phyloP scores from a whole-genome alignment of 2,113 vertebrate species.

The Oxygymnocypris stewartii region DNA sequence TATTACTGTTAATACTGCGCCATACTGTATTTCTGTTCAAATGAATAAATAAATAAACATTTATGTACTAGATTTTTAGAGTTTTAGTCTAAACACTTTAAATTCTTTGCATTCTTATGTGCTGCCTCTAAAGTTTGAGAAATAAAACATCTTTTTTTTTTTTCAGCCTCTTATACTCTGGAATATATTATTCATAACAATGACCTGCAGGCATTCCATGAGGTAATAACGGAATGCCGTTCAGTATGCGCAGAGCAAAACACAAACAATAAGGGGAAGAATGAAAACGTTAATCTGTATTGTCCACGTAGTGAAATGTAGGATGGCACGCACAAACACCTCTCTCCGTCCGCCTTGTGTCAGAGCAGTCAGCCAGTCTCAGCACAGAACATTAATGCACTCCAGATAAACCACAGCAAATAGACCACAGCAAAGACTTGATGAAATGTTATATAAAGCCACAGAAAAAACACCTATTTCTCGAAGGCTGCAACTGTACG shows the following conservation, averaged over 20 bases:
- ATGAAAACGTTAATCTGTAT: constrained; percentile 14
- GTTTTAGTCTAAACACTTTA: background rate
- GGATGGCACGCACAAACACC: constrained; percentile 22
- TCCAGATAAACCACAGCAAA: constrained; percentile 64
- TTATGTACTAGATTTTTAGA: background rate
- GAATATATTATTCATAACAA: constrained; percentile 1
- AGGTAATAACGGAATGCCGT: background rate
- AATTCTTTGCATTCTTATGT: background rate
- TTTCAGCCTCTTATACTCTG: background rate
- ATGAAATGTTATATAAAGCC: constrained; percentile 65
- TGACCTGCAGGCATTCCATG: constrained; percentile 5
- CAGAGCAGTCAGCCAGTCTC: constrained; percentile 40
- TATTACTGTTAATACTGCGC: too few relatives aligned
- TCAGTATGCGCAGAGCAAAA: background rate
- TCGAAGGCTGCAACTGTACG: too few relatives aligned
- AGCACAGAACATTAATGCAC: constrained; percentile 42
- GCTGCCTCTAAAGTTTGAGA: background rate
- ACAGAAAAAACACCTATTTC: constrained; percentile 63
- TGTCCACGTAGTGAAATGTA: constrained; percentile 14
- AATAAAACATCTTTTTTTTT: background rate
- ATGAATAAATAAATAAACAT: too few relatives aligned
- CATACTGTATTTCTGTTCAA: too few relatives aligned
- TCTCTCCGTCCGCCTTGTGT: constrained; percentile 23
- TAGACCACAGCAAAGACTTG: constrained; percentile 69
- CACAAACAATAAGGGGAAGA: constrained; percentile 22